Evolutionary conservation across 2,797 vertebrate species (phyloP), one percentile per base, ranked within the genome.

Genomic region (Acrocephalus scirpaceus): DNA sequence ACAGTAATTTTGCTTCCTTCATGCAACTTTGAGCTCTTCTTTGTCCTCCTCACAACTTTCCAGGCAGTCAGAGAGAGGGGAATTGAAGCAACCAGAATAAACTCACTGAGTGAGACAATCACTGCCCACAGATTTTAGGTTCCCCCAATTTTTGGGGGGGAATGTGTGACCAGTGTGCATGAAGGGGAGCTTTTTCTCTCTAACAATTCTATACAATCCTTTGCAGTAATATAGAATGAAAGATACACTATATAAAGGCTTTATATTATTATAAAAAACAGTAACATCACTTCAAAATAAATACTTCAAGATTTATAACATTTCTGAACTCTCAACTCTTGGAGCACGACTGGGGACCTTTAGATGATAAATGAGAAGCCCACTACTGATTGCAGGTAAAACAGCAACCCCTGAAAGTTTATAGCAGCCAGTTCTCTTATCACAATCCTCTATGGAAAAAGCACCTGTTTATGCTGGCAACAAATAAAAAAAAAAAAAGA

Each of bases 381-480:
- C 18, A 26, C 23, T 66, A 38, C n/a, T 62, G 50, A 70, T 26
- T 53, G 29, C 42, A 94, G 25, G 84, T 27, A 61, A 92, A 96
- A 72, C 11, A 82, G 53, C 32, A 88, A 73, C 47, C 32, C 26
- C 38, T 36, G 48, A 74, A 93, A 80, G 44, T 85, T 83, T 90
- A 69, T 5, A 90, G 76, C 57, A 79, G n/a, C 19, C 81, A 93
- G 54, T 40, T 88, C 76, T 88, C 65, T 94, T 92, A 91, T 91
- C 79, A 86, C 57, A 95, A 38, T 71, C 51, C 75, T 93, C 82
- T 69, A 65, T 17, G 58, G 85, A 85, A 48, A 92, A 93, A 96
- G 69, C 65, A 96, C 48, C 64, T 96, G 70, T 40, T 93, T 67
- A 48, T 64, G 51, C 48, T 85, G 73, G 58, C 74, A 93, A 58